Conservation (phyloP, 2,113 vertebrate genomes). For the Columba janthina region DNA sequence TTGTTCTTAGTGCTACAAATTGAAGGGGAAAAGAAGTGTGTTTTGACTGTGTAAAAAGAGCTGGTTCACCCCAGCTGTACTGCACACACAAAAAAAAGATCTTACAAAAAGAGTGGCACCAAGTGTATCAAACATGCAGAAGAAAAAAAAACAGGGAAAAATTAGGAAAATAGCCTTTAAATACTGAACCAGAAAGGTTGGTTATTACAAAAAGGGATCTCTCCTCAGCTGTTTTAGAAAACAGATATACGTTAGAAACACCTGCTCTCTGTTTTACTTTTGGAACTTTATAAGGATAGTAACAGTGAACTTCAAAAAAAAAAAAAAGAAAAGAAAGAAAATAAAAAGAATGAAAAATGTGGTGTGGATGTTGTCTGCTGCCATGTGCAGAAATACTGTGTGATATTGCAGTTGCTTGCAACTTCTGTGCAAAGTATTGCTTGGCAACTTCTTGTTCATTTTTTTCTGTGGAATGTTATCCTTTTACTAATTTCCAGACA, state of each 20-base stretch:
- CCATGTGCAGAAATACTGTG: neutral
- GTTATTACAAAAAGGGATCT: neutral
- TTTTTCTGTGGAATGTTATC: neutral
- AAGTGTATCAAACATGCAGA: neutral
- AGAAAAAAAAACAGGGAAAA: neutral
- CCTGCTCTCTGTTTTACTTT: neutral
- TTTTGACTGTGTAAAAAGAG: neutral
- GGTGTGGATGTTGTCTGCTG: neutral
- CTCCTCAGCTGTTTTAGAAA: neutral
- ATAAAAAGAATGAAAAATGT: fast-evolving
- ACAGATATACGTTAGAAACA: neutral
- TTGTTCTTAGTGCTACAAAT: neutral
- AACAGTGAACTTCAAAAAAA: too few relatives aligned
- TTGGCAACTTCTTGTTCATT: neutral
- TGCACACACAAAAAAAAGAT: neutral
- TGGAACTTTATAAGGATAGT: neutral
- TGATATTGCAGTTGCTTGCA: neutral
- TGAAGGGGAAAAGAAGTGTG: neutral
- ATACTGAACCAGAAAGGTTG: neutral
- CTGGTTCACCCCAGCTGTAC: neutral
- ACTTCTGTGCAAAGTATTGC: neutral
- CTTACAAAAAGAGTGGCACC: neutral
- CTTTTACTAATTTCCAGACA: neutral
- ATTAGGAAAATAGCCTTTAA: neutral
- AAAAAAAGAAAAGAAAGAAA: neutral